phyloP scores from a whole-genome alignment of 2,888 invertebrate genomes.

The Sinelater perroti region DNA sequence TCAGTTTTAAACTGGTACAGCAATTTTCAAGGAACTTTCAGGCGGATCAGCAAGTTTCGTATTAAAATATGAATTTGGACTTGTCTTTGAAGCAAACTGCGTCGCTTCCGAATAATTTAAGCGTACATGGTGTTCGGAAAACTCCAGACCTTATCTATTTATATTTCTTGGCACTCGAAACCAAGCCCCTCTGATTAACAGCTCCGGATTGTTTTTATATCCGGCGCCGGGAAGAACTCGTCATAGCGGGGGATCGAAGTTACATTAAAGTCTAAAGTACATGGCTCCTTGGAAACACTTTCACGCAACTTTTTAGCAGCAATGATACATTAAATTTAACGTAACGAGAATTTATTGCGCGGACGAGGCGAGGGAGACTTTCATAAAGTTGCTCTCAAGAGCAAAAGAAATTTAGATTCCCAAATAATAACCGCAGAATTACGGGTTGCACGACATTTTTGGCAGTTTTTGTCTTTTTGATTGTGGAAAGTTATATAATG shows the following conservation, averaged over 20 bases:
- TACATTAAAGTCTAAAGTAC: constrained; percentile 18
- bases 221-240: too few relatives aligned
- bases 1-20: constrained; percentile 7
- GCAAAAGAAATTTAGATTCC: constrained; percentile 7
- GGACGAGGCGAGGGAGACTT: constrained; percentile 13
- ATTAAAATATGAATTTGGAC: constrained; percentile 13
- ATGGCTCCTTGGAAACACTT: constrained; percentile 12
- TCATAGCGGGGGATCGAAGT: constrained; percentile 8
- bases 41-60: constrained; percentile 9
- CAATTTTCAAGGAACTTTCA: background rate
- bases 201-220: too few relatives aligned
- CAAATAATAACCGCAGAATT: constrained; percentile 3
- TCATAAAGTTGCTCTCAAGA: constrained; percentile 8
- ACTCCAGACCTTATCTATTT: constrained; percentile 1
- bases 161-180: constrained; percentile 29
- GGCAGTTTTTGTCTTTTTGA: too few relatives aligned
- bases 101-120: constrained; percentile 3
- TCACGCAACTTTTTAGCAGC: constrained; percentile 16
- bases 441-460: background rate
- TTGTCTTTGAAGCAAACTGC: background rate
- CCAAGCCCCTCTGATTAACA: too few relatives aligned
- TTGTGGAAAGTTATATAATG: too few relatives aligned
- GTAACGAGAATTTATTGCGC: constrained; percentile 18
- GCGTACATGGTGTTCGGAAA: constrained; percentile 1
- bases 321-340: constrained; percentile 21